These are phyloP conservation scores for Maccullochella peelii DNA, from an alignment of 2,113 vertebrate species.

Conservation along the genomic window DNA sequence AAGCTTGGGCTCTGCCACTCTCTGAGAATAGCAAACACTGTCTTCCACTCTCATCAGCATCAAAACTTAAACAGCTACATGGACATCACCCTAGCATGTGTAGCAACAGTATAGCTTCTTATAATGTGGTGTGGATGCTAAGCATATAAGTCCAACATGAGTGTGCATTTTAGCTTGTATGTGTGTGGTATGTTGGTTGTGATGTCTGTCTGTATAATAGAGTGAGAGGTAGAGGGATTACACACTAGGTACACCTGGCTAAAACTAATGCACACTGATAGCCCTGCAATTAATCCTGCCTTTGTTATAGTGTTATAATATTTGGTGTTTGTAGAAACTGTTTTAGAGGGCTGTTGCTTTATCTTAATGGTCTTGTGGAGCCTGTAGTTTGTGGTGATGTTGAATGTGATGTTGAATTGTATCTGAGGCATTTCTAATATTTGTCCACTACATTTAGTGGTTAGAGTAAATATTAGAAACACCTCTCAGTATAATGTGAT, in stretches of 20 bases:
- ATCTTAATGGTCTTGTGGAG: background rate
- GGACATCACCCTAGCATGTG: conserved; percentile 1
- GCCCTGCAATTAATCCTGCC: background rate
- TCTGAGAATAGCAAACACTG: conserved; percentile 47
- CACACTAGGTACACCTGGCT: background rate
- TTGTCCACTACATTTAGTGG: background rate
- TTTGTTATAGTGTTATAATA: background rate
- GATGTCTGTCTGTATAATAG: background rate
- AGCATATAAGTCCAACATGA: background rate
- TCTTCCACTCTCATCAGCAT: conserved; percentile 52
- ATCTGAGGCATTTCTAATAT: background rate
- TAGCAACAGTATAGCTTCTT: background rate
- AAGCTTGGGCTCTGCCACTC: conserved; percentile 5
- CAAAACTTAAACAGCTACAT: conserved; percentile 56
- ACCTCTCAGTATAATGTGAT: background rate
- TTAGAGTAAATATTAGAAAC: background rate
- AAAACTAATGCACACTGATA: background rate
- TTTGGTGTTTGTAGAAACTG: background rate
- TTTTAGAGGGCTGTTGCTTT: background rate
- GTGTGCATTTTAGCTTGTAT: background rate
- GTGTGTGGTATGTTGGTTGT: conserved; percentile 3
- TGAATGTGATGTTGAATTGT: background rate
- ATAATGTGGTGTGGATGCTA: background rate
- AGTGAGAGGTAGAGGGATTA: background rate
- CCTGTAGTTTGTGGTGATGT: background rate